phyloP scores from a whole-genome alignment of 1,140 invertebrate species.

The Neodiprion pinetum region DNA sequence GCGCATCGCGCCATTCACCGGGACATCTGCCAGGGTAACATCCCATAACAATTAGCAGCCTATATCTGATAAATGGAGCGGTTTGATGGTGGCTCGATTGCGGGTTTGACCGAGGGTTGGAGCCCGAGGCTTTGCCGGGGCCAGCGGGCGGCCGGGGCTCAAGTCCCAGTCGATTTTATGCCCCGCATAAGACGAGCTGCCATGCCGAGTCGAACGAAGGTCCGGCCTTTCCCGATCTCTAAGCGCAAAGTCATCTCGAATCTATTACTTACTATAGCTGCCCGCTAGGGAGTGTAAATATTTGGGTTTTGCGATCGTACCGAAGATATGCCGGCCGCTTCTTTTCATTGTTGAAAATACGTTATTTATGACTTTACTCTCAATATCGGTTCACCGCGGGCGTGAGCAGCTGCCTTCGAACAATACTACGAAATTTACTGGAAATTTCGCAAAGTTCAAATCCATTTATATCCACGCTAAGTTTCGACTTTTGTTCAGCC shows the following conservation, averaged over 20 bases:
- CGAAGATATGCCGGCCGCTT: constrained; percentile 27
- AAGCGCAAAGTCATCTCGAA: constrained; percentile 48
- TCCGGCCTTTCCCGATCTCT: constrained; percentile 13
- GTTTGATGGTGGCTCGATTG: constrained; percentile 8
- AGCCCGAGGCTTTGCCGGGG: neutral
- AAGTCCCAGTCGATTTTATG: constrained; percentile 34
- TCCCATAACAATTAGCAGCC: constrained; percentile 40
- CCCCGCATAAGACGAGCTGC: neutral
- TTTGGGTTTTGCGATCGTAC: constrained; percentile 34
- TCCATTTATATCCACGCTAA: neutral
- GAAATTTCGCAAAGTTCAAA: neutral
- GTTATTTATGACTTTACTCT: constrained; percentile 38
- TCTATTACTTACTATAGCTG: constrained; percentile 42
- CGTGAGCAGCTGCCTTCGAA: constrained; percentile 2
- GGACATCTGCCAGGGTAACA: constrained; percentile 5
- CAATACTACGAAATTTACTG: constrained; percentile 5
- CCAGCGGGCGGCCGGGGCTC: constrained; percentile 24
- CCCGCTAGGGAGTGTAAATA: constrained; percentile 43
- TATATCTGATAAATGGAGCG: constrained; percentile 33
- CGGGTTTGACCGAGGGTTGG: neutral
- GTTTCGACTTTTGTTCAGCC: neutral
- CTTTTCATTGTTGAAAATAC: constrained; percentile 34
- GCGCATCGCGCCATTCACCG: neutral
- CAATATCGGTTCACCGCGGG: neutral
- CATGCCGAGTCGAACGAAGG: constrained; percentile 1